These are phyloP conservation scores for Discoglossus pictus DNA, from an alignment of 2,797 vertebrate species.

Conservation along the genomic window DNA sequence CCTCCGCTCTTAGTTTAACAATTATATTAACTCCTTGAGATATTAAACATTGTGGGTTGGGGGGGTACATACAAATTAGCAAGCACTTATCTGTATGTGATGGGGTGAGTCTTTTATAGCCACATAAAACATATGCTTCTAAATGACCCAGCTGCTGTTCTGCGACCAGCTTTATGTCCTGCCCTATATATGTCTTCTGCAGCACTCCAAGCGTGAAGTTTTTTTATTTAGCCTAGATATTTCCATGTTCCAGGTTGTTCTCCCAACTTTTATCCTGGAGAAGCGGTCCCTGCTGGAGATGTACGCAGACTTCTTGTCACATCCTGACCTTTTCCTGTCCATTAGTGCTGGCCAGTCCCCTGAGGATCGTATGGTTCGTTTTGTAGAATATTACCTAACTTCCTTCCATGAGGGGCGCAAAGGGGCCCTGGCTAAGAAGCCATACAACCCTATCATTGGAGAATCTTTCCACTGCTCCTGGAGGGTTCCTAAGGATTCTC, in stretches of 20 bases:
- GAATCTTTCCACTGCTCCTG: conserved; percentile 98
- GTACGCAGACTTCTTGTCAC: conserved; percentile 98
- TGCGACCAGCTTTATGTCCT: conserved; percentile 45
- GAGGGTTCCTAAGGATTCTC: conserved; percentile 72
- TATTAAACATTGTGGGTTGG: too few relatives aligned
- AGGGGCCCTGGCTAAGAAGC: conserved; percentile 96
- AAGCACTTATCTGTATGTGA: too few relatives aligned
- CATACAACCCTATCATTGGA: conserved; percentile 97
- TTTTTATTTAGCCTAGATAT: too few relatives aligned
- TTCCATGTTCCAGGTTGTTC: conserved; percentile 90
- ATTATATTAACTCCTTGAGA: too few relatives aligned
- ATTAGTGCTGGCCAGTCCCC: conserved; percentile 81
- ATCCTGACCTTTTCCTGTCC: conserved; percentile 90
- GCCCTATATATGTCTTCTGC: too few relatives aligned
- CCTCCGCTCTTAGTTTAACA: too few relatives aligned
- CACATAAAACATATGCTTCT: too few relatives aligned
- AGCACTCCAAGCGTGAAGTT: too few relatives aligned
- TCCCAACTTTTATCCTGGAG: conserved; percentile 97
- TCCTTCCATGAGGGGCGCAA: conserved; percentile 97
- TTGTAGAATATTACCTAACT: conserved; percentile 98
- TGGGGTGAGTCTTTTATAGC: too few relatives aligned
- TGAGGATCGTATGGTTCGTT: conserved; percentile 94
- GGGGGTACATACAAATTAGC: too few relatives aligned
- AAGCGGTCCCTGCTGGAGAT: conserved; percentile 96
- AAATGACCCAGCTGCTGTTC: neutral